Conservation (phyloP, 2,797 vertebrate genomes). For the Schizopygopsis malacanthus region DNA sequence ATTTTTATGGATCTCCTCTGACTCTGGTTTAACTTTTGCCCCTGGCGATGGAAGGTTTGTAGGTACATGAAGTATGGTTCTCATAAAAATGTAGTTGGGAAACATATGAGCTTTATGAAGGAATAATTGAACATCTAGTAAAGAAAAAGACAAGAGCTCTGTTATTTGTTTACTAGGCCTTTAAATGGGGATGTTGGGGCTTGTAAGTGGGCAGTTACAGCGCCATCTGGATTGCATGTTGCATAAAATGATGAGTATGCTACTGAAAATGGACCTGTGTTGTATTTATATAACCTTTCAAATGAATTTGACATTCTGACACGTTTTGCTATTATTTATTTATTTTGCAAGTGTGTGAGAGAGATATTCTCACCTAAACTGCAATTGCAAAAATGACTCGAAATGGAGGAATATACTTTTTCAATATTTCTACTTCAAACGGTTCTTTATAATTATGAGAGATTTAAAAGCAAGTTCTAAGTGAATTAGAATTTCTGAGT, state of each 20-base stretch:
- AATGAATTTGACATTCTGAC: not conserved
- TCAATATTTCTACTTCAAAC: not conserved
- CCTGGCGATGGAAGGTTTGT: slow-evolving; percentile 37
- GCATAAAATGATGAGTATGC: not conserved
- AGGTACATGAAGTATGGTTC: slow-evolving; percentile 54
- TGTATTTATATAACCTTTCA: not conserved
- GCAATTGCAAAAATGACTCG: not conserved
- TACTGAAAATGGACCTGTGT: not conserved
- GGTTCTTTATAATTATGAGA: not conserved
- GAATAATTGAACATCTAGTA: slow-evolving; percentile 58
- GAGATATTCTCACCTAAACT: not conserved
- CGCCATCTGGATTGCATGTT: slow-evolving; percentile 1
- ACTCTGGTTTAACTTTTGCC: slow-evolving; percentile 51
- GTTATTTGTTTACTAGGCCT: slow-evolving; percentile 37
- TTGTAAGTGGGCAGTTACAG: slow-evolving; percentile 42
- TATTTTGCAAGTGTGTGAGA: not conserved
- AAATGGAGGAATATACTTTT: not conserved
- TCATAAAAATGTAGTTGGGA: slow-evolving; percentile 64
- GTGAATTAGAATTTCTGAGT: not conserved
- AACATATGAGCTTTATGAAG: slow-evolving; percentile 60
- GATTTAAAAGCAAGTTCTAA: not conserved
- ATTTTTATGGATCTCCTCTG: slow-evolving; percentile 52
- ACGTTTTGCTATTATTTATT: not conserved
- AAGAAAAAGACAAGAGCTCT: slow-evolving; percentile 40
- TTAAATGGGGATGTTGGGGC: not conserved